phyloP scores from a whole-genome alignment of 2,888 invertebrate species.

The Agrochola litura region DNA sequence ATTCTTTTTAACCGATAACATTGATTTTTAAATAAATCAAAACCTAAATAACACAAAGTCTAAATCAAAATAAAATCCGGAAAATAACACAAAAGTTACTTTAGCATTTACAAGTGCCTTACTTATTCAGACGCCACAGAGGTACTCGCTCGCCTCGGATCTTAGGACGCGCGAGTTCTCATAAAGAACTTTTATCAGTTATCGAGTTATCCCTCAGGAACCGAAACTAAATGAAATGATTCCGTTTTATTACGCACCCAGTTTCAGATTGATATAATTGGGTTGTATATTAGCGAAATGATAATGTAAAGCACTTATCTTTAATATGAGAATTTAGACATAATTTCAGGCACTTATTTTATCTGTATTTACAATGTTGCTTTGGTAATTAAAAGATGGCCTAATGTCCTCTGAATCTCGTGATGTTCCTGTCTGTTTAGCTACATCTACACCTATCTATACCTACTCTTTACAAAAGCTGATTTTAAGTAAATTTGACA shows the following conservation, averaged over 20 bases:
- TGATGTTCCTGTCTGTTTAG: background rate
- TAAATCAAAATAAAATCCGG: background rate
- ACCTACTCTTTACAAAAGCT: background rate
- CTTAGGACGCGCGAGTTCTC: conserved; percentile 35
- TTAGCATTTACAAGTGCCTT: conserved; percentile 28
- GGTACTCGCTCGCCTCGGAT: conserved; percentile 12
- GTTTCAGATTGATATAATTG: conserved; percentile 49
- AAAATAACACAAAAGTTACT: background rate
- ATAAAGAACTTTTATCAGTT: conserved; percentile 64
- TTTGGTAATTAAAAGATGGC: background rate
- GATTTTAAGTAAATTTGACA: background rate
- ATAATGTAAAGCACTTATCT: background rate
- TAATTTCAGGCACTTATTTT: background rate
- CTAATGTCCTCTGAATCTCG: background rate
- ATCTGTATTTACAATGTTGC: background rate
- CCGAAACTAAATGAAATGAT: conserved; percentile 62
- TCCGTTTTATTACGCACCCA: conserved; percentile 51
- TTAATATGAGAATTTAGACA: background rate
- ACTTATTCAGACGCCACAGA: conserved; percentile 34
- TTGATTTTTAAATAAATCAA: background rate
- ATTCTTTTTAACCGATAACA: background rate
- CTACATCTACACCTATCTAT: background rate
- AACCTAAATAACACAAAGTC: background rate
- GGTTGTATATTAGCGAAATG: conserved; percentile 5
- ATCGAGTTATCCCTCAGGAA: conserved; percentile 57